phyloP scores from a whole-genome alignment of 2,113 vertebrate species.

The Hippocampus zosterae region DNA sequence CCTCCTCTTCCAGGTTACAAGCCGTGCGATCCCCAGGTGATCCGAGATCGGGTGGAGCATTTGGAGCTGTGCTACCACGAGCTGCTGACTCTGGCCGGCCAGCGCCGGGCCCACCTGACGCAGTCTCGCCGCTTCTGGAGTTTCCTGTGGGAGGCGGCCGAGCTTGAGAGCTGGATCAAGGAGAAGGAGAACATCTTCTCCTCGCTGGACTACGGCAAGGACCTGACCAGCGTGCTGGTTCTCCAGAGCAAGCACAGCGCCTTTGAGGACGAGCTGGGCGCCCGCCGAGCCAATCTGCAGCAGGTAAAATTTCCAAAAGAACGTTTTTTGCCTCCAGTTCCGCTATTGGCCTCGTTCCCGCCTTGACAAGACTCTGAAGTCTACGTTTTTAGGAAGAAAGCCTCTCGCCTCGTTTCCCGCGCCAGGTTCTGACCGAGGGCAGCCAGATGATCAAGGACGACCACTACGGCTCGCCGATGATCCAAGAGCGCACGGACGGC shows the following conservation, averaged over 20 bases:
- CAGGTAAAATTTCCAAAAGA: conserved; percentile 40
- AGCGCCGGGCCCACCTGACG: conserved; percentile 79
- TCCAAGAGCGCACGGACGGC: conserved; percentile 71
- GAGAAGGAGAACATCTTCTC: conserved; percentile 96
- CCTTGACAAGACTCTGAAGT: no score
- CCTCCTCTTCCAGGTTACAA: conserved; percentile 79
- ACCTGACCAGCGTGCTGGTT: conserved; percentile 85
- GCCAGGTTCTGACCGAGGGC: conserved; percentile 75
- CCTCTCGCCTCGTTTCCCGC: conserved; percentile 44
- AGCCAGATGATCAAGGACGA: conserved; percentile 73
- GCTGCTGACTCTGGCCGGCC: conserved; percentile 76
- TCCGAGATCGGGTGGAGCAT: conserved; percentile 86
- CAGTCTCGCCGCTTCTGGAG: conserved; percentile 89
- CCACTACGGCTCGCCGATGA: conserved; percentile 74
- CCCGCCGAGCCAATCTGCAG: conserved; percentile 73
- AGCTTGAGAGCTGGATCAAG: conserved; percentile 90
- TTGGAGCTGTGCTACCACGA: conserved; percentile 84
- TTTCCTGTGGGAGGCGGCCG: conserved; percentile 90
- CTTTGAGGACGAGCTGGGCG: conserved; percentile 88
- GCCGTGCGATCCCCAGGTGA: conserved; percentile 91
- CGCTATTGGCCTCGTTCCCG: no score
- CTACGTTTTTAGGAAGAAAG: background rate
- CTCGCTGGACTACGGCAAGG: conserved; percentile 89
- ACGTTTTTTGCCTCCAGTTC: no score
- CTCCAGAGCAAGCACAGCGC: conserved; percentile 87